Evolutionary conservation across 2,888 invertebrate genomes (phyloP).

Genomic region (Leptopterna dolabrata): DNA sequence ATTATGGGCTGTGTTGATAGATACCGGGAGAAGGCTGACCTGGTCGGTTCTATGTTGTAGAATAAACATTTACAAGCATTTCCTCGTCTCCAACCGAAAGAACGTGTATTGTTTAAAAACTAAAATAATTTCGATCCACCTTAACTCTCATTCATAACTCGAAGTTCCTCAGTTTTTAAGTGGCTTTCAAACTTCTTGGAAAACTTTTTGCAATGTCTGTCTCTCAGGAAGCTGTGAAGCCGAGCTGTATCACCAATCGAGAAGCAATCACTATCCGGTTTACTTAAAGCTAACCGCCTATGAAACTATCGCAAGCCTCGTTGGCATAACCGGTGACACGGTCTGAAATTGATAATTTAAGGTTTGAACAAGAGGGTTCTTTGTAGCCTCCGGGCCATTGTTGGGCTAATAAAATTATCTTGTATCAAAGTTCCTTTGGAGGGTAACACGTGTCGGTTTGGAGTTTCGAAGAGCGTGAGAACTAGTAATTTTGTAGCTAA

Average conservation of each 20-base stretch:
- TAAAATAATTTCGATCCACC: no score
- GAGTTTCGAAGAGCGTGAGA: slow-evolving; percentile 17
- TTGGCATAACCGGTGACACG: background rate
- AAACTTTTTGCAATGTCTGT: background rate
- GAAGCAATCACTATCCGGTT: background rate
- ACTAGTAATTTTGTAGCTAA: slow-evolving; percentile 32
- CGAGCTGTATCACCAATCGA: background rate
- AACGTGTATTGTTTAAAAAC: no score
- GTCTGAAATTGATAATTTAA: background rate
- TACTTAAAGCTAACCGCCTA: background rate
- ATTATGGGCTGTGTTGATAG: no score
- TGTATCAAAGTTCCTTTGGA: slow-evolving; percentile 6
- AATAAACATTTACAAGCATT: no score
- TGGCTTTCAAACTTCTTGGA: background rate
- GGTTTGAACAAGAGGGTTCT: background rate
- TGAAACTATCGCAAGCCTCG: slow-evolving; percentile 9
- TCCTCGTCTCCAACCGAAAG: no score
- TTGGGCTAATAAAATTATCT: slow-evolving; percentile 2
- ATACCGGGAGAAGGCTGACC: no score
- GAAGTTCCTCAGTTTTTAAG: no score
- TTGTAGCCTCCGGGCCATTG: background rate
- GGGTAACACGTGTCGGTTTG: slow-evolving; percentile 33
- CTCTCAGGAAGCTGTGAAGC: background rate
- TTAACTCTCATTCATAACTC: no score
- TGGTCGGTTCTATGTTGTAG: no score